Conservation (phyloP, 2,113 vertebrate species). For the Anas platyrhynchos region DNA sequence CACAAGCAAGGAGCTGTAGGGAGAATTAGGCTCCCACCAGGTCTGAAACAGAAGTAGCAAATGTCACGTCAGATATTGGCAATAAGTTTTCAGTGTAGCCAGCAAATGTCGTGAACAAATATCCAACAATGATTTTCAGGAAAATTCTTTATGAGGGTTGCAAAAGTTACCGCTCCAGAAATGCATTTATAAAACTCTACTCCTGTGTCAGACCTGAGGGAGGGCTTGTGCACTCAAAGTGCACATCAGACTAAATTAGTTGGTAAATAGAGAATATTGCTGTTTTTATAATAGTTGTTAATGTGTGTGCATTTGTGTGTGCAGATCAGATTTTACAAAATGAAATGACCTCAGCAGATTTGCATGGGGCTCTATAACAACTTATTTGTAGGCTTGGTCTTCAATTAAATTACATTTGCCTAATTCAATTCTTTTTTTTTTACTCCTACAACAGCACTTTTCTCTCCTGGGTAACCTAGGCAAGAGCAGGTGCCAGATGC, state of each 20-base stretch:
- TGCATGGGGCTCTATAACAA: neutral
- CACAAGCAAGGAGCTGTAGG: neutral
- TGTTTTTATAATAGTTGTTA: neutral
- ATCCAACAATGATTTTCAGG: neutral
- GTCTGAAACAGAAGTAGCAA: neutral
- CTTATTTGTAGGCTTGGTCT: neutral
- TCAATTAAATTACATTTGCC: neutral
- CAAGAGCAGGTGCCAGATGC: conserved; percentile 15
- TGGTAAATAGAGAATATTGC: neutral
- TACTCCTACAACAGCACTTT: neutral
- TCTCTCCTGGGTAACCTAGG: neutral
- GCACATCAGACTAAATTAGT: neutral
- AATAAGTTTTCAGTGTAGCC: neutral
- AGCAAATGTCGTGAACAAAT: neutral
- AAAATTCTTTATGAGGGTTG: neutral
- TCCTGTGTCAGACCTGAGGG: neutral
- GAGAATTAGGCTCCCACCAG: neutral
- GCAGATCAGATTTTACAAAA: neutral
- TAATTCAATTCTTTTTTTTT: neutral
- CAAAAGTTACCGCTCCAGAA: neutral
- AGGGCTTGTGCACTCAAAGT: neutral
- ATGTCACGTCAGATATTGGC: neutral
- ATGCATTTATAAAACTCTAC: neutral
- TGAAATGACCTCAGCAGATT: neutral
- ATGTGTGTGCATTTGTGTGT: neutral